phyloP scores from a whole-genome alignment of 2,113 vertebrate species.

The Perca fluviatilis region DNA sequence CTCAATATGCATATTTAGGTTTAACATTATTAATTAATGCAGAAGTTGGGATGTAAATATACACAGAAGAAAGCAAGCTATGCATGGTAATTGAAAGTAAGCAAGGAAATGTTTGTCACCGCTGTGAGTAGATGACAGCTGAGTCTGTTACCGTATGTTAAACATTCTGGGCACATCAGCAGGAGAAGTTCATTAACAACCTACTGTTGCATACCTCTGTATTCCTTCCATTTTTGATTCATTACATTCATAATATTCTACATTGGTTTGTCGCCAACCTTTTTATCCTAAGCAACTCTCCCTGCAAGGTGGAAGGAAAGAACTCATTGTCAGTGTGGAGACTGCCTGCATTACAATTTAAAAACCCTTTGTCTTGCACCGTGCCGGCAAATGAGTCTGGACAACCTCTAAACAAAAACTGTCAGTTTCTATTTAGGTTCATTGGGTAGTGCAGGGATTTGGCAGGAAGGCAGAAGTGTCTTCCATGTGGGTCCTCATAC shows the following conservation, averaged over 20 bases:
- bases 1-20: background rate
- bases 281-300: slow-evolving; percentile 68
- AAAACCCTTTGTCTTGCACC: slow-evolving; percentile 76
- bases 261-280: slow-evolving; percentile 76
- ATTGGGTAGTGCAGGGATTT: slow-evolving; percentile 72
- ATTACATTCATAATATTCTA: slow-evolving; percentile 79
- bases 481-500: slow-evolving; percentile 72
- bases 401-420: slow-evolving; percentile 86
- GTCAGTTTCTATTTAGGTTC: slow-evolving; percentile 81
- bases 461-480: slow-evolving; percentile 76
- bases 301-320: slow-evolving; percentile 67
- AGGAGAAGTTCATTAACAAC: slow-evolving; percentile 71
- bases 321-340: slow-evolving; percentile 75
- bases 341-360: slow-evolving; percentile 78
- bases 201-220: slow-evolving; percentile 65
- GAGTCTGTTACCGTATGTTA: slow-evolving; percentile 33
- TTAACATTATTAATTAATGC: slow-evolving; percentile 43
- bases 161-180: slow-evolving; percentile 66
- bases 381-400: slow-evolving; percentile 81
- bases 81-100: slow-evolving; percentile 40
- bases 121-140: slow-evolving; percentile 42
- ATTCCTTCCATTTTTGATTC: slow-evolving; percentile 76
- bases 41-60: slow-evolving; percentile 54
- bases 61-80: slow-evolving; percentile 33
- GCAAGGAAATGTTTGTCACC: slow-evolving; percentile 41